phyloP scores from a whole-genome alignment of 2,797 vertebrate genomes.

The Kryptolebias ocellatus region DNA sequence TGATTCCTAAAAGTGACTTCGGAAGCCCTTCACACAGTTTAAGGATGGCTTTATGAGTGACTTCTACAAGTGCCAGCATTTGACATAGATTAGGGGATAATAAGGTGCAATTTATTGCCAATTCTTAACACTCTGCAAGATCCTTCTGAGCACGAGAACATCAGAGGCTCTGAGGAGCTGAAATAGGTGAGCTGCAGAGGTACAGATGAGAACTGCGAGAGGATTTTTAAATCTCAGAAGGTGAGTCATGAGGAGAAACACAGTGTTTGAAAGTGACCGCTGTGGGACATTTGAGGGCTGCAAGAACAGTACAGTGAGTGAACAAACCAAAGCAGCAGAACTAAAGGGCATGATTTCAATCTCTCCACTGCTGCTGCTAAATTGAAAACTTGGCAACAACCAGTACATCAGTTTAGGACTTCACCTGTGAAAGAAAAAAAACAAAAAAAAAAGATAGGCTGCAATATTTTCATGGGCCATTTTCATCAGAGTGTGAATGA shows the following conservation, averaged over 20 bases:
- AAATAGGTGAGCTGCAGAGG: conserved; percentile 36
- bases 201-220: conserved; percentile 13
- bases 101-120: not conserved
- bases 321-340: conserved; percentile 40
- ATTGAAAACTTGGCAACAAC: conserved; percentile 57
- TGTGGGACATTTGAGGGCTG: conserved; percentile 28
- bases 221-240: conserved; percentile 35
- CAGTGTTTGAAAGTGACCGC: conserved; percentile 10
- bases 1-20: conserved; percentile 35
- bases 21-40: conserved; percentile 38
- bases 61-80: conserved; percentile 22
- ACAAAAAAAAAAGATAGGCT: conserved; percentile 2
- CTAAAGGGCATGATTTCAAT: conserved; percentile 51
- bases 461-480: conserved; percentile 23
- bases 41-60: conserved; percentile 28
- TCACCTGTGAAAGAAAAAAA: conserved; percentile 20
- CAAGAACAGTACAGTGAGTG: conserved; percentile 24
- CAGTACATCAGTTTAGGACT: conserved; percentile 24
- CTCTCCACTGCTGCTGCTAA: conserved; percentile 47
- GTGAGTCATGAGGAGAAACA: conserved; percentile 32
- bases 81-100: conserved; percentile 3
- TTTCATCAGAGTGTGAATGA: conserved; percentile 32
- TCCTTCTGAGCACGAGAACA: too few species aligned
- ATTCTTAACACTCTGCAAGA: not conserved
- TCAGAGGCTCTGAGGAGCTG: conserved; percentile 11